phyloP scores from a whole-genome alignment of 2,797 vertebrate genomes.

The Tragelaphus eurycerus region DNA sequence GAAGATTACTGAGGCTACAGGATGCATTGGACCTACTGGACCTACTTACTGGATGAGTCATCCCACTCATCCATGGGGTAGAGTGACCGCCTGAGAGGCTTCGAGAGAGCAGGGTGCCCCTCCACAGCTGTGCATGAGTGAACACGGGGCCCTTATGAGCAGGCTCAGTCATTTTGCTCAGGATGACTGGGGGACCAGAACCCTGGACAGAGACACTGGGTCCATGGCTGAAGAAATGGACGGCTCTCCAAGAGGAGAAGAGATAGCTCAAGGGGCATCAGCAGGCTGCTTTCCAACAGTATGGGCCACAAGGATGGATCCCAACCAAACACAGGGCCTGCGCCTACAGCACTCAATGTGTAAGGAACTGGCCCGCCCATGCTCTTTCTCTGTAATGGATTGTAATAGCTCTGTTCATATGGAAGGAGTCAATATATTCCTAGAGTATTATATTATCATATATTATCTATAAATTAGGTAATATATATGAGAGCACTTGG shows the following conservation, averaged over 20 bases:
- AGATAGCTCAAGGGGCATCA: background rate
- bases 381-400: background rate
- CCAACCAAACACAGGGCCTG: background rate
- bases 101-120: background rate
- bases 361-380: background rate
- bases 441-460: constrained; percentile 3
- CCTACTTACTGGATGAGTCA: background rate
- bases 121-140: accelerated
- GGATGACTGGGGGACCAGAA: background rate
- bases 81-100: background rate
- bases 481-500: constrained; percentile 41
- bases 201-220: background rate
- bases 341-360: accelerated
- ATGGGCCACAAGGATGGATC: background rate
- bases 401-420: constrained; percentile 13
- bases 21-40: background rate
- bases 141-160: accelerated
- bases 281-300: background rate
- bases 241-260: background rate
- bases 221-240: background rate
- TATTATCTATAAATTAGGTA: constrained; percentile 64
- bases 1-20: background rate
- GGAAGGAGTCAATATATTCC: constrained; percentile 38
- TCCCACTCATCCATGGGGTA: background rate
- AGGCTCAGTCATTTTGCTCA: background rate